Evolutionary conservation across 2,797 vertebrate species (phyloP).

Genomic region (Acipenser transmontanus): DNA sequence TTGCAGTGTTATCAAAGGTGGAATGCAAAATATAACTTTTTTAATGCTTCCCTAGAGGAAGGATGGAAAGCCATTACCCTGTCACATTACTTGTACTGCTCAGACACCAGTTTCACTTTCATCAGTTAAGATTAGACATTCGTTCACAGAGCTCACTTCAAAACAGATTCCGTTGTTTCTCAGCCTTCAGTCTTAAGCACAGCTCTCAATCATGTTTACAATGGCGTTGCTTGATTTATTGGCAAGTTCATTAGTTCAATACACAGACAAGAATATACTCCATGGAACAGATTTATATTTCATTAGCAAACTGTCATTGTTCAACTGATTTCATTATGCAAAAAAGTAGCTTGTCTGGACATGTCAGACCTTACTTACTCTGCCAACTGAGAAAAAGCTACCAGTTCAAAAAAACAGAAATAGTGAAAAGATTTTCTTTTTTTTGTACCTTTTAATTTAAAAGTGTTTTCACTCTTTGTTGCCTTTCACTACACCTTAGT

Average conservation of each 20-base stretch:
- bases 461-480: slow-evolving; percentile 4
- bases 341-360: slow-evolving; percentile 12
- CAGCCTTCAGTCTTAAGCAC: slow-evolving; percentile 24
- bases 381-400: background rate
- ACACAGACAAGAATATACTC: background rate
- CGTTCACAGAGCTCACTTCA: slow-evolving; percentile 44
- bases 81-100: slow-evolving; percentile 30
- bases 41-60: slow-evolving; percentile 50
- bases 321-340: background rate
- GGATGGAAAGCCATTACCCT: slow-evolving; percentile 60
- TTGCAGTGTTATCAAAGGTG: slow-evolving; percentile 34
- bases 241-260: slow-evolving; percentile 5
- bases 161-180: slow-evolving; percentile 16
- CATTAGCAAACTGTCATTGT: slow-evolving; percentile 5
- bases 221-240: background rate
- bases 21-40: slow-evolving; percentile 12
- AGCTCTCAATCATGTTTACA: background rate
- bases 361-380: slow-evolving; percentile 9
- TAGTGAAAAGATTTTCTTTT: slow-evolving; percentile 15
- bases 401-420: slow-evolving; percentile 3
- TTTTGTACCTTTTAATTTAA: too few relatives aligned
- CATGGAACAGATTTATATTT: background rate
- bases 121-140: slow-evolving; percentile 47
- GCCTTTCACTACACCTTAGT: background rate
- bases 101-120: slow-evolving; percentile 42